Evolutionary conservation across 2,888 invertebrate species (phyloP).

Genomic region (Catocala sponsa): DNA sequence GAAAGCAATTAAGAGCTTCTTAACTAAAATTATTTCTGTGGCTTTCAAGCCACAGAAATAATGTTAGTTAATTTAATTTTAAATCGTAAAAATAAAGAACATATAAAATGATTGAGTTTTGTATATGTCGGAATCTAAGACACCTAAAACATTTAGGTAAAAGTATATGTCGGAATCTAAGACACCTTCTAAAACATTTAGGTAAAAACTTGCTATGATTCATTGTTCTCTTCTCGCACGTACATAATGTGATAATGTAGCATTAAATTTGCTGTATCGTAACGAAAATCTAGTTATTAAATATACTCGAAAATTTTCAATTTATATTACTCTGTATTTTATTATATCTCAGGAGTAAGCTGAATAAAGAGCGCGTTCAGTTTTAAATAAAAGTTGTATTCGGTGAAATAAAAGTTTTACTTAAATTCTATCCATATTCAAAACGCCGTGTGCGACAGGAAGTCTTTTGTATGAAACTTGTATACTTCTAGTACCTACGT

Average conservation of each 20-base stretch:
- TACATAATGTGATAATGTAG: slow-evolving; percentile 1
- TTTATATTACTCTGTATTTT: background rate
- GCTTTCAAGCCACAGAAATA: too few species aligned
- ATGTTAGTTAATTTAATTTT: too few species aligned
- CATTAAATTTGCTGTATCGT: background rate
- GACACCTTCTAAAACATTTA: too few species aligned
- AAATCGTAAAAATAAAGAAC: too few species aligned
- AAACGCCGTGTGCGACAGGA: too few species aligned
- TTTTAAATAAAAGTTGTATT: background rate
- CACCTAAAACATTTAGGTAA: too few species aligned
- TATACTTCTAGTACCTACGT: background rate
- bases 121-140: too few species aligned
- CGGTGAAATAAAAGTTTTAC: background rate
- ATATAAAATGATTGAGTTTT: too few species aligned
- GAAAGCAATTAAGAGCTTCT: too few species aligned
- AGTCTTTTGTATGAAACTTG: background rate
- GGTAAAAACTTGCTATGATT: too few species aligned
- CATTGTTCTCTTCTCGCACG: background rate
- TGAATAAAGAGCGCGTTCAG: background rate
- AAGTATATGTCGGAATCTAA: too few species aligned
- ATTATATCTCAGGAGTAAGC: background rate
- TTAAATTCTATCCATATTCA: background rate
- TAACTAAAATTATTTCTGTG: too few species aligned
- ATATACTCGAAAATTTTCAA: background rate
- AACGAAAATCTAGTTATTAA: slow-evolving; percentile 1